phyloP scores from a whole-genome alignment of 1,140 invertebrate genomes.

The Psilanteris sp. region DNA sequence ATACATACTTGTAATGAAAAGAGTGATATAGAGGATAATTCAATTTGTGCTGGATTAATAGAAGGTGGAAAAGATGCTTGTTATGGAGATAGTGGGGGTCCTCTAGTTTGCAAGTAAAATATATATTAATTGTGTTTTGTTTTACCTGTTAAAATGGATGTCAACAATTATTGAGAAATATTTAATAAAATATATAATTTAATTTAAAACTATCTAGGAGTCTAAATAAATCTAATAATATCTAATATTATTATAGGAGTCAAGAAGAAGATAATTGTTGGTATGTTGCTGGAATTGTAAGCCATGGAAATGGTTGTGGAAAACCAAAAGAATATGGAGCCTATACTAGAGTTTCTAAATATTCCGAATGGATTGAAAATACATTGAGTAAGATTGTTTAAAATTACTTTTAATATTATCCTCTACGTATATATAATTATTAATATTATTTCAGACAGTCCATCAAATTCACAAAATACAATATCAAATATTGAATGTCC shows the following conservation, averaged over 20 bases:
- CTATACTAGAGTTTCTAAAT: constrained; percentile 88
- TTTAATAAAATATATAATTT: too few relatives aligned
- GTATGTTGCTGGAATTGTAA: constrained; percentile 88
- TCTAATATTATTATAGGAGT: constrained; percentile 8
- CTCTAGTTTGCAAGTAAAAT: constrained; percentile 84
- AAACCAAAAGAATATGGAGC: constrained; percentile 88
- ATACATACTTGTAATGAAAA: constrained; percentile 82
- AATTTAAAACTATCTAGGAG: too few relatives aligned
- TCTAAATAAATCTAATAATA: too few relatives aligned
- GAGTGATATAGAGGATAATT: constrained; percentile 82
- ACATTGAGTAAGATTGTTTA: constrained; percentile 70
- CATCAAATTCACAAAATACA: not conserved
- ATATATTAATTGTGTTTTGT: too few relatives aligned
- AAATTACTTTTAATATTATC: too few relatives aligned
- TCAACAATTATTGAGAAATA: too few relatives aligned
- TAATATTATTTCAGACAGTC: constrained; percentile 23
- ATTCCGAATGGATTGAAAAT: constrained; percentile 85
- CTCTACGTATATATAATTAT: too few relatives aligned
- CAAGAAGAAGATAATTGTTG: constrained; percentile 57
- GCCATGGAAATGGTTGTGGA: constrained; percentile 90
- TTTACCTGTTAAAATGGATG: too few relatives aligned
- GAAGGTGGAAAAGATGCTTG: constrained; percentile 90
- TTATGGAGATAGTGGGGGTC: constrained; percentile 90
- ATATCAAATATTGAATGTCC: constrained; percentile 59
- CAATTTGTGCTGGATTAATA: constrained; percentile 87